Conservation (phyloP, 2,113 vertebrate species). For the Panurus biarmicus region DNA sequence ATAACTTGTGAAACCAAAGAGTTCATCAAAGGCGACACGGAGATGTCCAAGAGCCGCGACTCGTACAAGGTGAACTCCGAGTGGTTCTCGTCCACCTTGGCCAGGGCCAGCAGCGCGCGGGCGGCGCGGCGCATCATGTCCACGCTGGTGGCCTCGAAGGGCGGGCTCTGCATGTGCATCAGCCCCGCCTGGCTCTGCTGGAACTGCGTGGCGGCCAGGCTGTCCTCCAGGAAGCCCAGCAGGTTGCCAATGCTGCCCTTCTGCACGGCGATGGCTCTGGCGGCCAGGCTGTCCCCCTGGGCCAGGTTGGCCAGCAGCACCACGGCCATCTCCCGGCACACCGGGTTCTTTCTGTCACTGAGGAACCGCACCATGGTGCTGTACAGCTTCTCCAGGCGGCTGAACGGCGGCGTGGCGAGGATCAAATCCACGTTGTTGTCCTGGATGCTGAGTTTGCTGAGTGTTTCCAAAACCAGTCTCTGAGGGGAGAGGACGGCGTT, state of each 20-base stretch:
- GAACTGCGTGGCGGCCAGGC: constrained; percentile 95
- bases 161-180: constrained; percentile 92
- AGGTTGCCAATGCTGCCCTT: constrained; percentile 97
- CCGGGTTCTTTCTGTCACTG: constrained; percentile 94
- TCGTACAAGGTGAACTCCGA: constrained; percentile 99
- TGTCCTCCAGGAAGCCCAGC: constrained; percentile 96
- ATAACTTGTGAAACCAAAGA: constrained; percentile 98
- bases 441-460: constrained; percentile 99
- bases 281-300: constrained; percentile 94
- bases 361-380: constrained; percentile 94
- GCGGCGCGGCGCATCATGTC: constrained; percentile 99
- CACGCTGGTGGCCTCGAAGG: constrained; percentile 96
- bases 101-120: constrained; percentile 93
- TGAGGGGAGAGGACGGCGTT: constrained; percentile 94
- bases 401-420: constrained; percentile 93
- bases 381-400: constrained; percentile 94
- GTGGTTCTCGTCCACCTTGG: constrained; percentile 98
- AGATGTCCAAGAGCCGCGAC: constrained; percentile 98
- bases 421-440: constrained; percentile 99
- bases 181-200: constrained; percentile 94
- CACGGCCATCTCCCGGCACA: constrained; percentile 98
- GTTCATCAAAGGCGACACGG: constrained; percentile 98
- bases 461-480: constrained; percentile 98
- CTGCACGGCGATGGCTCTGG: constrained; percentile 93
- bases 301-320: constrained; percentile 97